Percentiles rank a stretch among this genome's conserved stretches.
Conservation (phyloP, 2,113 vertebrate species). For the Mormyrus iriodes region DNA sequence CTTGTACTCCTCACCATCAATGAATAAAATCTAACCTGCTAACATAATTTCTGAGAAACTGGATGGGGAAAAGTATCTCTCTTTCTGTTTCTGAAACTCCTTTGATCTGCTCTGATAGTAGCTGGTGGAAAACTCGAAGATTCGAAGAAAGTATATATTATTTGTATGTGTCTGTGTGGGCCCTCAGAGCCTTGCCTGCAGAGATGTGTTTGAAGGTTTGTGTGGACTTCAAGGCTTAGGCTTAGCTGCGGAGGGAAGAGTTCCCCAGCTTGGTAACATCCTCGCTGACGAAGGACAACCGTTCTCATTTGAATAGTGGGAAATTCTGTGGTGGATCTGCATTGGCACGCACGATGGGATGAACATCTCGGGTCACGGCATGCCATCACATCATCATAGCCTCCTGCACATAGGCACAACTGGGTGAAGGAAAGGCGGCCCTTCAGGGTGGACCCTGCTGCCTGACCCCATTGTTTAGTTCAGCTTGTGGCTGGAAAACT, state of each 20-base stretch:
- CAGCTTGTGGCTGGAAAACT: neutral
- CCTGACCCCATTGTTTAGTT: neutral
- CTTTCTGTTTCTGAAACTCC: neutral
- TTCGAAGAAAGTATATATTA: neutral
- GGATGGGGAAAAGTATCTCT: conserved; percentile 10
- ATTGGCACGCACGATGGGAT: neutral
- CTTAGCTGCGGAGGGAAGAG: neutral
- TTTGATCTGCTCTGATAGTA: conserved; percentile 13
- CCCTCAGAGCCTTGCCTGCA: neutral
- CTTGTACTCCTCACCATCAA: neutral
- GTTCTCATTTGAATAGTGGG: conserved; percentile 14
- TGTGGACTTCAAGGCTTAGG: neutral
- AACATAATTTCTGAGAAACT: conserved; percentile 17
- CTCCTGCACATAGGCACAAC: neutral
- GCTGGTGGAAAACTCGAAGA: neutral
- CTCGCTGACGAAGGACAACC: neutral
- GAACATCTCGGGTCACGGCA: neutral
- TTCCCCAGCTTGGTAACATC: neutral
- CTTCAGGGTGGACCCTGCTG: neutral
- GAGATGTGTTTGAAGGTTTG: neutral
- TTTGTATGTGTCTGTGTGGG: neutral
- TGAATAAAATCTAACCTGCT: neutral
- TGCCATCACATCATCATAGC: neutral
- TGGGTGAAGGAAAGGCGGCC: neutral
- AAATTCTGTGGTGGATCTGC: conserved; percentile 14